phyloP scores from a whole-genome alignment of 2,888 invertebrate species.

The Microctonus aethiopoides region DNA sequence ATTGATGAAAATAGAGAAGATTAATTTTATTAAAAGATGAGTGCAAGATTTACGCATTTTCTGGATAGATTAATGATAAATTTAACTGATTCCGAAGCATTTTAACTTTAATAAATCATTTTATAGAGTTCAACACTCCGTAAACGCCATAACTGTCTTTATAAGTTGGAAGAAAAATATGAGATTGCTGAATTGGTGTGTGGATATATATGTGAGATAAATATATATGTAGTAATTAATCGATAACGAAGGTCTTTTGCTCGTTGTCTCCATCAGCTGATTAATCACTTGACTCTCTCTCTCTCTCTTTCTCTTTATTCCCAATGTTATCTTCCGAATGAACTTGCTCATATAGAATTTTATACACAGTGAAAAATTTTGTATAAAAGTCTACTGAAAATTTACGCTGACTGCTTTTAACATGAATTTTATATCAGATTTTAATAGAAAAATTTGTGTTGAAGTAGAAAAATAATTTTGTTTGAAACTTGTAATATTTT shows the following conservation, averaged over 20 bases:
- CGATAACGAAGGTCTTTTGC: constrained; percentile 4
- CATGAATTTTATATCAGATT: not conserved
- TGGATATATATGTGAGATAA: not conserved
- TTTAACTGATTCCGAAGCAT: not conserved
- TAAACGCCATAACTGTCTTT: no score
- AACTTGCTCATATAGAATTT: not conserved
- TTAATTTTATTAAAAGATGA: not conserved
- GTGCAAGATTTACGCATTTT: no score
- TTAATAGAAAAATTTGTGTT: no score
- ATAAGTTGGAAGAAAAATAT: not conserved
- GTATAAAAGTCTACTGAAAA: no score
- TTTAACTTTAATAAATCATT: not conserved
- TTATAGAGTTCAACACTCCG: no score
- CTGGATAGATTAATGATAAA: not conserved
- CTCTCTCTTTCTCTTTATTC: no score
- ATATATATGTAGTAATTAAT: constrained; percentile 6
- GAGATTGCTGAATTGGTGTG: not conserved
- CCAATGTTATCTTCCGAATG: not conserved
- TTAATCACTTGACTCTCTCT: constrained; percentile 7
- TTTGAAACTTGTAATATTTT: no score
- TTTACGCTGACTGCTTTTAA: not conserved
- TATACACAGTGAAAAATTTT: no score
- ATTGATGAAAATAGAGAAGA: not conserved
- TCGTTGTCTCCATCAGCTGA: not conserved
- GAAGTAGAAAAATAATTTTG: no score